Base-by-base conservation (phyloP, 2,888 invertebrate species). In the Diarsia mendica region DNA sequence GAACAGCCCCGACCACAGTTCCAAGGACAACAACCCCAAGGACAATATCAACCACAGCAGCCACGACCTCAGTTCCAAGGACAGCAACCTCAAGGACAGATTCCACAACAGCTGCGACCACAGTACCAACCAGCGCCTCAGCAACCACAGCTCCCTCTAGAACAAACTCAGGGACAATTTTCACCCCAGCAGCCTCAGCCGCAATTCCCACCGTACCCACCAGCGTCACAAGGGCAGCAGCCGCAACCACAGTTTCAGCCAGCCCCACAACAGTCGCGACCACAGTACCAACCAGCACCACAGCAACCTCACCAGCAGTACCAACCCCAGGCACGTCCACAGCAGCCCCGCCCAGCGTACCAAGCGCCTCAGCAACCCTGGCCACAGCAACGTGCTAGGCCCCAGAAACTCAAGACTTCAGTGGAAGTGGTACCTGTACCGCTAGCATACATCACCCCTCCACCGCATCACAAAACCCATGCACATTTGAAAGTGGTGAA, bases 371-470 rank as follows among this genome's bases (percentile, higher is more conserved):
- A 48, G 23, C 76, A 82, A 64, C 66, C 76, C 1, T 84, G 87
- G 87, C 80, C 76, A 9, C 87, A 84, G 20, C 74, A 83, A 67
- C 80, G 63, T 68, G 68, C 78, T 10, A 91, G 84, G 75, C 93
- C 95, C 0, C 94, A 92, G 73, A 96, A 96, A 72, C 80, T 95
- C 39, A 95, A 91, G 83, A 96, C 96, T 5, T 90, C 92, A 39
- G 95, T 96, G 1, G 96, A 96, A 88, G 90, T 96, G 0, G 95
- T 95, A 20, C 94, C 94, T 10, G 95, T 95, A 13, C 96, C 96
- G 2, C 85, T 96, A 18, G 92, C 93, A 8, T 96, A 96, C 74
- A 96, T 96, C 18, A 93, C 94, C 23, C 96, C 96, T 18, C 96
- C 96, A 2, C 93, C 95, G 3, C 72, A 92, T 63, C 85, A 90